Evolutionary conservation across 2,113 vertebrate genomes (phyloP).

Genomic region (Athene noctua): DNA sequence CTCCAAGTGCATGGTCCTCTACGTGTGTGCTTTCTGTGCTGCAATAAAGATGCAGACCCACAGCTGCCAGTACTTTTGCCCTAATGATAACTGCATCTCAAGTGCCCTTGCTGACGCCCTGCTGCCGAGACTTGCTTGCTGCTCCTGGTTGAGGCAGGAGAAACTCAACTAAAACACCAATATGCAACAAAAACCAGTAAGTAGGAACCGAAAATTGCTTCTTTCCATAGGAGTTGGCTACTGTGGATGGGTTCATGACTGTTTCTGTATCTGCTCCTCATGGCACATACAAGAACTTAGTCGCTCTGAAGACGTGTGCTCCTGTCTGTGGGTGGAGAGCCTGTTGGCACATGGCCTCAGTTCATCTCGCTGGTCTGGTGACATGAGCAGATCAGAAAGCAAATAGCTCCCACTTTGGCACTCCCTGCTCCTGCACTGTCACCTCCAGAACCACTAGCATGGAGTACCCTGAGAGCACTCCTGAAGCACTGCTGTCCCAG

Average conservation of each 20-base stretch:
- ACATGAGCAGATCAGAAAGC: background rate
- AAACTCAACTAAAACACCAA: background rate
- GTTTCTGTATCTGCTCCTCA: background rate
- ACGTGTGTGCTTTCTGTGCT: background rate
- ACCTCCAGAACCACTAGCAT: background rate
- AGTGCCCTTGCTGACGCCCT: background rate
- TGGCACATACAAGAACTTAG: fast-evolving
- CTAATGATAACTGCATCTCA: background rate
- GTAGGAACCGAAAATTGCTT: background rate
- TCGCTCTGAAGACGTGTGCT: fast-evolving
- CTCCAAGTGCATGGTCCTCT: fast-evolving
- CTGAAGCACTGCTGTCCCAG: background rate
- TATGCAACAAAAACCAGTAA: background rate
- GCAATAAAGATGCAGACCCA: background rate
- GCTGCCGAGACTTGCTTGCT: background rate
- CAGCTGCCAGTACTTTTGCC: background rate
- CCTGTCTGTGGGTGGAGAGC: background rate
- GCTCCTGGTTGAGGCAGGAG: background rate
- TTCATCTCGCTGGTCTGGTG: background rate
- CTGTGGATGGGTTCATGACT: background rate
- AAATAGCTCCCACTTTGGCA: background rate
- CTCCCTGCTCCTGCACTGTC: background rate
- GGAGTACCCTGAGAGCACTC: background rate
- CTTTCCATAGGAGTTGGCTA: background rate
- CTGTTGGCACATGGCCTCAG: background rate